These are phyloP conservation scores for Sminthurides bifidus DNA, from an alignment of 1,140 invertebrate species.

Conservation along the genomic window DNA sequence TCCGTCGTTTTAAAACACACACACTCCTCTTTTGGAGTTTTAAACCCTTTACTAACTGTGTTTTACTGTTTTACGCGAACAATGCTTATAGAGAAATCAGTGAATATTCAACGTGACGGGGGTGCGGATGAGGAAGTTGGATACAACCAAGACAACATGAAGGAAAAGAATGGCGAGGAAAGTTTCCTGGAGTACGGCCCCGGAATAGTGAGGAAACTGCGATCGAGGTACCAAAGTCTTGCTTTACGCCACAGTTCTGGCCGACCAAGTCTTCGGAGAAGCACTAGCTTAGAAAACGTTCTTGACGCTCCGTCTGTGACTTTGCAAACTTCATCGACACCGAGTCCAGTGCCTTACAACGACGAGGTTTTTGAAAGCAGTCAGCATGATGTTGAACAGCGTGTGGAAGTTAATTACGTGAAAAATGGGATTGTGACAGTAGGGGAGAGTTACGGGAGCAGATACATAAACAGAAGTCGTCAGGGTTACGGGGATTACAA, in stretches of 20 bases:
- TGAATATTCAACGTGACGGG: conserved; percentile 17
- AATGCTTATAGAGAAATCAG: conserved; percentile 29
- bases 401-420: background rate
- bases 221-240: conserved; percentile 69
- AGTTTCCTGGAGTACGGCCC: conserved; percentile 64
- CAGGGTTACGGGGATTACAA: background rate
- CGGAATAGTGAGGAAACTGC: conserved; percentile 74
- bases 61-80: background rate
- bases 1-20: no score
- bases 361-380: conserved; percentile 34
- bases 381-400: background rate
- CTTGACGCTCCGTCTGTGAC: conserved; percentile 43
- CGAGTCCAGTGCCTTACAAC: conserved; percentile 5
- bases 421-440: background rate
- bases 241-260: conserved; percentile 44
- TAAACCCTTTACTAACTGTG: background rate
- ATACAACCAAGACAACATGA: conserved; percentile 8
- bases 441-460: conserved; percentile 26
- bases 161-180: conserved; percentile 20
- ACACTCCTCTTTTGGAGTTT: background rate
- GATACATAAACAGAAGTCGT: conserved; percentile 34
- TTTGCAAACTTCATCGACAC: conserved; percentile 4
- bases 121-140: conserved; percentile 2
- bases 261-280: conserved; percentile 54
- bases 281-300: conserved; percentile 70